Evolutionary conservation across 2,113 vertebrate genomes (phyloP).

Genomic region (Limanda limanda): DNA sequence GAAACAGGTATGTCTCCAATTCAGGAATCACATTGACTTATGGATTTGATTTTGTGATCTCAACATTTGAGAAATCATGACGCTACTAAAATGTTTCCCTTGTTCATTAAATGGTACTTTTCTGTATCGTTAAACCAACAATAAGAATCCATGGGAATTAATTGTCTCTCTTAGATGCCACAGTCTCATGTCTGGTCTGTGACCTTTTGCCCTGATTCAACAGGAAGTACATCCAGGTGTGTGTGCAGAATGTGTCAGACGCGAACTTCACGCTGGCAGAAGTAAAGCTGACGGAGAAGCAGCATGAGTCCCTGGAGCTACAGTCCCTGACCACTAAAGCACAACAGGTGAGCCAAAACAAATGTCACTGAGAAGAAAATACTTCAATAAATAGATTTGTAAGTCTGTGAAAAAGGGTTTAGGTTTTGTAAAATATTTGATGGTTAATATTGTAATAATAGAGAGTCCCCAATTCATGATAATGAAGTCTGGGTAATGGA

Average conservation of each 20-base stretch:
- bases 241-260: conserved; percentile 93
- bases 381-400: neutral
- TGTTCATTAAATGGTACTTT: too few relatives aligned
- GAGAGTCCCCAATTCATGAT: too few relatives aligned
- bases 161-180: neutral
- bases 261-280: conserved; percentile 89
- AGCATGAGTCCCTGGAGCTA: conserved; percentile 80
- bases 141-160: neutral
- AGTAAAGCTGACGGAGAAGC: conserved; percentile 81
- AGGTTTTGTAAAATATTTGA: too few relatives aligned
- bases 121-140: too few relatives aligned
- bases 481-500: too few relatives aligned
- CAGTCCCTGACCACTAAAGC: conserved; percentile 83
- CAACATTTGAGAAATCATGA: neutral
- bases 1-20: conserved; percentile 85
- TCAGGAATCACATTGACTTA: neutral
- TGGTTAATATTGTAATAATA: too few relatives aligned
- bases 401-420: neutral
- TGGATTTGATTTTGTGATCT: neutral
- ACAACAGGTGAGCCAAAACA: conserved; percentile 85
- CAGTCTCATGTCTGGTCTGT: neutral
- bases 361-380: neutral
- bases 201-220: conserved; percentile 22
- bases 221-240: conserved; percentile 97
- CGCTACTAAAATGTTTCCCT: neutral